Evolutionary conservation across 37 sponge, comb jelly and placozoan species (phyloP), one percentile per base, ranked within the genome.

Genomic region (Diacarnus erythraeanus): DNA sequence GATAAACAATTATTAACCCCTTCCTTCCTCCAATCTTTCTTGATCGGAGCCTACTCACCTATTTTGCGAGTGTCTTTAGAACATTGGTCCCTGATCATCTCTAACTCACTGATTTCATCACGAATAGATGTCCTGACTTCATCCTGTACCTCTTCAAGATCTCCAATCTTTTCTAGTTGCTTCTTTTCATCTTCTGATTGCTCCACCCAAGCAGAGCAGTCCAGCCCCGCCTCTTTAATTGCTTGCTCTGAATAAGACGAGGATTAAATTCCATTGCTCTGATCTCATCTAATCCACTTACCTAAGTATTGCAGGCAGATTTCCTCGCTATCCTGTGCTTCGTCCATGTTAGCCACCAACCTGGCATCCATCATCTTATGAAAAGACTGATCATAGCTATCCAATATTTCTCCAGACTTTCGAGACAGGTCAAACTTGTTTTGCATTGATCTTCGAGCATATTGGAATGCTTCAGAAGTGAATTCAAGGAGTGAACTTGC

Each of bases 401-500:
- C 9, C 71, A 84, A 70, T 36, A 37, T 1, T 10, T 33, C 22
- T 5, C 22, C 43, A 37, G 38, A 30, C 30, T 51, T 30, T 1
- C 57, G 26, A n/a, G 68, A 44, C 40, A 84, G 60, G 26, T 84
- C 71, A 29, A 58, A 84, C 2, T 68, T 20, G 34, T 84, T 59
- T 34, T 33, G 25, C 31, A 27, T 26, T 21, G 77, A 69, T 15
- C 38, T 3, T n/a, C 84, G 84, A 37, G 77, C 84, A 69, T 84
- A 84, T 5, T 44, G 42, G 31, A 56, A 84, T 1, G 77, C 69
- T 2, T 58, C 34, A 3, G 57, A 57, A 3, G 84, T 84, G 41
- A 60, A 57, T 21, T 75, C 71, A 20, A 84, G 84, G 33, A 76
- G 56, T 25, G 67, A 30, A 36, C 70, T 70, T 34, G 84, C 77